Evolutionary conservation across 2,113 vertebrate genomes (phyloP), one percentile per base, ranked within the genome.

Genomic region (Neogale vison): DNA sequence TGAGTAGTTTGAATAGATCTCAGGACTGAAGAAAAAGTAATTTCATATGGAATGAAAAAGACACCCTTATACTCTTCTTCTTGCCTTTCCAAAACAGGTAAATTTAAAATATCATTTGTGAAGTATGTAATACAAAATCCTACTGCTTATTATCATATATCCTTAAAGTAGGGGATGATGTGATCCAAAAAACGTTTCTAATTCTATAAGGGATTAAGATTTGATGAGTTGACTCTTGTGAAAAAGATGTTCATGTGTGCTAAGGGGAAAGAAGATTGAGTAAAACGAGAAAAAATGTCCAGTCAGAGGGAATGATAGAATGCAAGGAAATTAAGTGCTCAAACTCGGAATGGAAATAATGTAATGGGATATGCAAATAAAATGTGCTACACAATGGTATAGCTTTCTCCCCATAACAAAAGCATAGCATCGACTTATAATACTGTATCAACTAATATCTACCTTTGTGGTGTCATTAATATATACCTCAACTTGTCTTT

Each of bases 281-380:
- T 55, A 92, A 86, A 90, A 90, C 12, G 65, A 82, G 81, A 90
- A 82, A 90, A 80, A 95, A 87, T 52, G n/a, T 52, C 77, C 17
- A 86, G 24, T 50, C 61, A 86, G 63, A 90, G 20, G 18, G 24
- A 96, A 87, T 59, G 55, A 91, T 3, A 74, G 36, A 77, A 89
- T 59, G 2, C 11, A 86, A 95, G 59, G n/a, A 24, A 88, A 90
- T 39, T 81, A 82, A 76, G 7, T 91, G n/a, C 55, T 65, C 17
- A 67, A 59, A 67, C 21, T 93, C 39, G 65, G 42, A 92, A 55
- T 85, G 42, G 61, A 52, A 65, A 83, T 31, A 57, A 50, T 26
- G 31, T 85, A 85, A 77, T 4, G 77, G 14, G 14, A 45, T 55
- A 82, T 76, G 14, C 55, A 79, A 92, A 87, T 79, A 82, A 82